Percentiles rank a stretch among this genome's conserved stretches.
Evolutionary conservation across 2,888 invertebrate species (phyloP).

Genomic region (Agonum fuliginosum): DNA sequence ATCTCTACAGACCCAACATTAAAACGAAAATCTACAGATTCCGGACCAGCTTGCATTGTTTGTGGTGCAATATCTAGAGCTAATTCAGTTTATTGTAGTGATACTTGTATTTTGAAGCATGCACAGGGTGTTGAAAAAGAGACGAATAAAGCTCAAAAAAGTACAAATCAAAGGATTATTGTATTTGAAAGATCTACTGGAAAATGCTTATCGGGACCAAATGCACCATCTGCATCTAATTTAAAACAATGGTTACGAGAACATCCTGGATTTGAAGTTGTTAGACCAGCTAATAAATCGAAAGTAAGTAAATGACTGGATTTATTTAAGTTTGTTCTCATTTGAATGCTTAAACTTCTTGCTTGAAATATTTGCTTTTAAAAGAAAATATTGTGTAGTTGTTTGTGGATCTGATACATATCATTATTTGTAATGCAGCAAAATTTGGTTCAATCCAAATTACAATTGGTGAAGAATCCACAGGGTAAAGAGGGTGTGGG

Average conservation of each 20-base stretch:
- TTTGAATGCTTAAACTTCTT: no score
- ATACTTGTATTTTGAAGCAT: conserved; percentile 89
- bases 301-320: conserved; percentile 3
- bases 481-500: conserved; percentile 69
- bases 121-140: conserved; percentile 80
- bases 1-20: conserved; percentile 1
- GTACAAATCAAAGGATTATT: conserved; percentile 73
- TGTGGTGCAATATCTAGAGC: conserved; percentile 84
- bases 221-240: conserved; percentile 87
- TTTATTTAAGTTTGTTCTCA: neutral
- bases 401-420: neutral
- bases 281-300: conserved; percentile 76
- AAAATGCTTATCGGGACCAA: conserved; percentile 82
- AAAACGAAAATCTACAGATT: conserved; percentile 55
- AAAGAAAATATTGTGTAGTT: neutral
- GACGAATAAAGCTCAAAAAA: conserved; percentile 65
- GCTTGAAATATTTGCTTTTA: neutral
- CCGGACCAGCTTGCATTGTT: conserved; percentile 78
- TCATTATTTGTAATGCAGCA: conserved; percentile 47
- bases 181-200: conserved; percentile 91
- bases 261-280: conserved; percentile 91
- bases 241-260: conserved; percentile 89
- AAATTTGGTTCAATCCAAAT: conserved; percentile 69
- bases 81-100: conserved; percentile 93
- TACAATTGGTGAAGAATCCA: conserved; percentile 70